Conservation (phyloP, 2,888 invertebrate genomes). For the Andricus curvator region DNA sequence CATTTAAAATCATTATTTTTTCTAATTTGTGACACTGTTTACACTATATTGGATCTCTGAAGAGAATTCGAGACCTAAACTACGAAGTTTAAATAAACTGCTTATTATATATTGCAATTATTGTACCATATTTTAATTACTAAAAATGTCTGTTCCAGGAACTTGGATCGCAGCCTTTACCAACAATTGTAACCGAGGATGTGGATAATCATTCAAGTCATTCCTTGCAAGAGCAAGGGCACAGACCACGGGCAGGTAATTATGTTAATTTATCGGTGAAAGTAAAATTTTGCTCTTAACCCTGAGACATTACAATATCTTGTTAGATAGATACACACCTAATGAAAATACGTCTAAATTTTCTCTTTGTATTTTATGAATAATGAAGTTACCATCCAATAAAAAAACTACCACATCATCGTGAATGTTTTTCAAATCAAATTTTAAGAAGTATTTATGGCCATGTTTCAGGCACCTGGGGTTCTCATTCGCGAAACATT, state of each 20-base stretch:
- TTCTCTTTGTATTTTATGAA: neutral
- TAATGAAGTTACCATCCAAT: neutral
- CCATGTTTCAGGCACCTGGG: slow-evolving; percentile 71
- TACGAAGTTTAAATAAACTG: too few species aligned
- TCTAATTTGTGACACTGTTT: too few species aligned
- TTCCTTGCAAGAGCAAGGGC: slow-evolving; percentile 74
- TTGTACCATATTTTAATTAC: neutral
- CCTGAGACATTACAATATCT: neutral
- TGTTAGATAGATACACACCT: neutral
- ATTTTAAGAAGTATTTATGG: neutral
- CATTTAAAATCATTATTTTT: too few species aligned
- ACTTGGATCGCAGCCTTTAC: slow-evolving; percentile 83
- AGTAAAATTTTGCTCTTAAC: neutral
- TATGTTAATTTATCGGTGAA: slow-evolving; percentile 64
- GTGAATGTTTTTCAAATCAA: neutral
- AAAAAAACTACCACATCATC: neutral
- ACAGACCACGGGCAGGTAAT: slow-evolving; percentile 83
- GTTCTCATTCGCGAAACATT: slow-evolving; percentile 71
- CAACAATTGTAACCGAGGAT: slow-evolving; percentile 81
- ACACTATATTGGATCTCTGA: too few species aligned
- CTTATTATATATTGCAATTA: neutral
- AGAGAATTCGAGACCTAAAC: too few species aligned
- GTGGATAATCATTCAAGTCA: slow-evolving; percentile 72
- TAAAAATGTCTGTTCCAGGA: slow-evolving; percentile 78
- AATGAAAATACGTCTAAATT: neutral